A percentile compares a stretch with the other conserved stretches of the same genome.
These are phyloP conservation scores for Limosa lapponica DNA, from an alignment of 2,797 vertebrate genomes.

Conservation along the genomic window DNA sequence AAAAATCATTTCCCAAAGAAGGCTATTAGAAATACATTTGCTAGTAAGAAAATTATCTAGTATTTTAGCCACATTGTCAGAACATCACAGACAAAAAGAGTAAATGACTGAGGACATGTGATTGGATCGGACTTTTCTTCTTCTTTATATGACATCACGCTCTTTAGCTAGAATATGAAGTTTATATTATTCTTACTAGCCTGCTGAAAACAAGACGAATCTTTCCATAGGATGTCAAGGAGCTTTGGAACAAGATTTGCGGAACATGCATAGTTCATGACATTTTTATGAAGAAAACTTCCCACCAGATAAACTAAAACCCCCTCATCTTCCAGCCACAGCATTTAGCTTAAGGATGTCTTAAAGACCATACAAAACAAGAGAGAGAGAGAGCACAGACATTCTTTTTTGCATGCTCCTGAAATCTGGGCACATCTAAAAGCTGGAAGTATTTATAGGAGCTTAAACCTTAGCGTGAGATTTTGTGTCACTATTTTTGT, in stretches of 20 bases:
- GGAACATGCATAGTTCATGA: background rate
- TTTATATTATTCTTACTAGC: background rate
- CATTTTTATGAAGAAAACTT: background rate
- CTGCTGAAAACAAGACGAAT: background rate
- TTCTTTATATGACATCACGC: background rate
- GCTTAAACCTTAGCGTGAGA: background rate
- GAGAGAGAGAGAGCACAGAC: background rate
- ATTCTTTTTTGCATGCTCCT: background rate
- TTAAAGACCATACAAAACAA: background rate
- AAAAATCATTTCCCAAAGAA: background rate
- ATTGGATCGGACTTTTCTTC: background rate
- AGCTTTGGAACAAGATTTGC: background rate
- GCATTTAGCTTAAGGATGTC: background rate
- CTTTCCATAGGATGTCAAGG: background rate
- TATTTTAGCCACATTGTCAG: background rate
- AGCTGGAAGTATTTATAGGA: background rate
- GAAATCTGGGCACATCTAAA: background rate
- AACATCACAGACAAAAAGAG: background rate
- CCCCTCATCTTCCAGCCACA: background rate
- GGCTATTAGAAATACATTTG: background rate
- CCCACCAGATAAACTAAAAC: background rate
- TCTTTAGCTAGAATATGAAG: background rate
- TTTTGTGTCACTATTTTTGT: background rate
- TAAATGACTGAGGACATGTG: background rate
- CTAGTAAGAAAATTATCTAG: background rate